Evolutionary conservation across 2,797 vertebrate species (phyloP).

Genomic region (Neosalanx taihuensis): DNA sequence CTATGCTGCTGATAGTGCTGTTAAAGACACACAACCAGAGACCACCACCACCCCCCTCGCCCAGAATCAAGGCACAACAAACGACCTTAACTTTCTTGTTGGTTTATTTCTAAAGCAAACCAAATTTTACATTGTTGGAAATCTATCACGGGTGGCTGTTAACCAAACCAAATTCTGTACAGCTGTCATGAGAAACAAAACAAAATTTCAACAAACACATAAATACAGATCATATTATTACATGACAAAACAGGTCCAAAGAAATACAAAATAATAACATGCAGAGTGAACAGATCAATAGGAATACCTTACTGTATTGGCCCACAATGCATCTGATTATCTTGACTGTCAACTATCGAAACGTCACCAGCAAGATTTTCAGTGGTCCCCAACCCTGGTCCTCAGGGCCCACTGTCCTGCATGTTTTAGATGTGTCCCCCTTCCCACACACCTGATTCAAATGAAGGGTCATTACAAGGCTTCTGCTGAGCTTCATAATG

Average conservation of each 20-base stretch:
- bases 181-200: slow-evolving; percentile 82
- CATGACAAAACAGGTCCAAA: slow-evolving; percentile 74
- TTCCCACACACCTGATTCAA: no score
- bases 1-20: not conserved
- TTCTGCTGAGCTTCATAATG: no score
- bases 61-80: slow-evolving; percentile 16
- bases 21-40: not conserved
- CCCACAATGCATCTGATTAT: slow-evolving; percentile 47
- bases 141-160: slow-evolving; percentile 90
- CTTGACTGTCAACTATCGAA: slow-evolving; percentile 56
- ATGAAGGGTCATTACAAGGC: no score
- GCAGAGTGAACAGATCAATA: slow-evolving; percentile 78
- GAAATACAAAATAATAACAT: slow-evolving; percentile 76
- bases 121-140: slow-evolving; percentile 80
- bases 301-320: slow-evolving; percentile 60
- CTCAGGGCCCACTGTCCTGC: no score
- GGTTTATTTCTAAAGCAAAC: slow-evolving; percentile 93
- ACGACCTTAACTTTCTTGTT: slow-evolving; percentile 56
- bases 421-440: no score
- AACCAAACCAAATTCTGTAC: slow-evolving; percentile 84
- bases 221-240: slow-evolving; percentile 91
- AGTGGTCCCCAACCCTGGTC: no score
- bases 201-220: slow-evolving; percentile 86
- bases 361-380: slow-evolving; percentile 57
- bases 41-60: not conserved